These are phyloP conservation scores for Channa striata DNA, from an alignment of 2,797 vertebrate genomes.

Conservation along the genomic window DNA sequence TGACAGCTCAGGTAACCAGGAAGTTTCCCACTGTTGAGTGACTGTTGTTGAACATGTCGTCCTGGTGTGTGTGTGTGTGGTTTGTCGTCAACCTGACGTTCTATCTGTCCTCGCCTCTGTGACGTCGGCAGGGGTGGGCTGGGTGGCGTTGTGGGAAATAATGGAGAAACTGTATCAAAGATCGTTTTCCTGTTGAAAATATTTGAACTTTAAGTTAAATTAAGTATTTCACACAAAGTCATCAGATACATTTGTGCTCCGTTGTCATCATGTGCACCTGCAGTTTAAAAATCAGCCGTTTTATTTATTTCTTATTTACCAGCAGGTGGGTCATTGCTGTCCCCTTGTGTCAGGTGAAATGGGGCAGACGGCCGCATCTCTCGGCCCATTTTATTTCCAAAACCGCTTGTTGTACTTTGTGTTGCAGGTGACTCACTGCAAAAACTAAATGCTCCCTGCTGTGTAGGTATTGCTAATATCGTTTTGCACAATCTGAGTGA, in stretches of 20 bases:
- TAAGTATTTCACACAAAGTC: slow-evolving; percentile 19
- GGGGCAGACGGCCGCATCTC: slow-evolving; percentile 18
- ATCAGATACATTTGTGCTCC: slow-evolving; percentile 40
- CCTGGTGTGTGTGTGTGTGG: slow-evolving; percentile 52
- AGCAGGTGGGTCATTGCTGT: slow-evolving; percentile 29
- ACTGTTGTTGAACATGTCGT: slow-evolving; percentile 48
- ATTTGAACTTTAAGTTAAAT: neutral
- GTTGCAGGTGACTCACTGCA: neutral
- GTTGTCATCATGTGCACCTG: slow-evolving; percentile 42
- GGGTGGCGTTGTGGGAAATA: slow-evolving; percentile 10
- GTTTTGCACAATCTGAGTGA: neutral
- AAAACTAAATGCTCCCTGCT: neutral
- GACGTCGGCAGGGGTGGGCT: slow-evolving; percentile 37
- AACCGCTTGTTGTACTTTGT: slow-evolving; percentile 1
- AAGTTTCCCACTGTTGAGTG: too few species aligned
- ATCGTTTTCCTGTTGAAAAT: too few species aligned
- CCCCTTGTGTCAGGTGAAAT: slow-evolving; percentile 25
- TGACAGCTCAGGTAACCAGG: too few species aligned
- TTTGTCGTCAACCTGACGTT: slow-evolving; percentile 55
- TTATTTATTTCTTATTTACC: slow-evolving; percentile 30
- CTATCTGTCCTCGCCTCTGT: slow-evolving; percentile 53
- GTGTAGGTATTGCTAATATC: neutral
- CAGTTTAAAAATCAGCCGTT: slow-evolving; percentile 31
- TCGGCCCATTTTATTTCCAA: slow-evolving; percentile 20
- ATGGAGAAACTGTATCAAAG: slow-evolving; percentile 8